Evolutionary conservation across 2,113 vertebrate species (phyloP), one percentile per base, ranked within the genome.

Genomic region (Strix uralensis): DNA sequence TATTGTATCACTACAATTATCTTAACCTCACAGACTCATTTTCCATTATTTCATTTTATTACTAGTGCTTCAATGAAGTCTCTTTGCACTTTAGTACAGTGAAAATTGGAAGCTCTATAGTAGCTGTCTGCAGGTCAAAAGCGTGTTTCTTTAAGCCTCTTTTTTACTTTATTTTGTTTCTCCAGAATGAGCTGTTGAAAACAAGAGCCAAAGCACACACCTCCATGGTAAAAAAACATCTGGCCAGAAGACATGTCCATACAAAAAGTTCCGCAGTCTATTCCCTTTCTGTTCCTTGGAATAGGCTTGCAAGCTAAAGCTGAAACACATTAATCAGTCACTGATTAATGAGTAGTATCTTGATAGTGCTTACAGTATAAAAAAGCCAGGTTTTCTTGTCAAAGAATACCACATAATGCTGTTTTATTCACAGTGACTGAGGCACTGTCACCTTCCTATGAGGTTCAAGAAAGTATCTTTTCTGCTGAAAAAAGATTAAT

Each of bases 41-140:
- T 96, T 96, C 94, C 91, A 94, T 91, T 89, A 92, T 93, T 94
- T 94, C 82, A 88, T 92, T 95, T 88, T 81, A 93, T 92, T 95
- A 79, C 15, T 57, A 74, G 29, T 75, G n/a, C 47, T 92, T 94
- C 93, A 94, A 22, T 81, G 47, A 94, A 90, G 19, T 84, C 13
- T 74, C 51, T 96, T 88, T 97, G 67, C 55, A 93, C 77, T 89
- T 92, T 34, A 69, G 42, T 42, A 75, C 0, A 1, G 80, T 3
- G 5, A 86, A 94, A 94, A 86, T 5, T 84, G 61, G 61, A 96
- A 94, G 69, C 25, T 84, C 16, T 61, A 2, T 30, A 86, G 52
- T 69, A 92, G 72, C 65, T 94, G 38, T 81, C 38, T 81, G 88
- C 72, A 73, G 59, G 42, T 90, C 67, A 93, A 81, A 92, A 81